Percentiles rank a stretch among this genome's conserved stretches.
These are phyloP conservation scores for Euspilapteryx auroguttella DNA, from an alignment of 2,888 invertebrate species.

Conservation along the genomic window DNA sequence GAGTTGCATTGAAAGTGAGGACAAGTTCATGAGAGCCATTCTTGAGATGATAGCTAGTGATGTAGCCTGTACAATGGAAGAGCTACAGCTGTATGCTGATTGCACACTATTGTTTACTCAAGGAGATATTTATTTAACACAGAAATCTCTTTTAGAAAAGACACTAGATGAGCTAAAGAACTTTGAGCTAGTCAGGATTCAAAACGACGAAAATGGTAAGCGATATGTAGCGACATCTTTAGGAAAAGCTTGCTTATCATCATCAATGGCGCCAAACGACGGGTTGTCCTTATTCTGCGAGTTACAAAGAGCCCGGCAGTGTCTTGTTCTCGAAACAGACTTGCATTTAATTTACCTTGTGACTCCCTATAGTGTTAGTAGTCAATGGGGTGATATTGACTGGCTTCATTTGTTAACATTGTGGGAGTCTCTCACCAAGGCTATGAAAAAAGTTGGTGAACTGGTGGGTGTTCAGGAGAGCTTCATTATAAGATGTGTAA, in stretches of 20 bases:
- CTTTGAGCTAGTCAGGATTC: conserved; percentile 80
- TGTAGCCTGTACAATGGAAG: conserved; percentile 70
- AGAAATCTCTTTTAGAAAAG: conserved; percentile 32
- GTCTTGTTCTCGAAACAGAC: conserved; percentile 92
- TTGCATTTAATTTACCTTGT: conserved; percentile 94
- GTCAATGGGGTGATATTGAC: conserved; percentile 78
- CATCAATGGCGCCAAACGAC: conserved; percentile 94
- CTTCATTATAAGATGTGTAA: conserved; percentile 77
- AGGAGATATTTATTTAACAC: conserved; percentile 17
- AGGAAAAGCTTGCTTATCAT: conserved; percentile 89
- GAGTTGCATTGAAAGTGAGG: conserved; percentile 78
- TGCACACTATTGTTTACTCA: conserved; percentile 71
- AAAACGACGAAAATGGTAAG: conserved; percentile 43
- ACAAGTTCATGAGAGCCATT: conserved; percentile 73
- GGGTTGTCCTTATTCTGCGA: conserved; percentile 88
- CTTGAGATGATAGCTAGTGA: conserved; percentile 87
- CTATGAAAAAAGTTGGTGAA: conserved; percentile 85
- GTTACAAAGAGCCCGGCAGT: conserved; percentile 84
- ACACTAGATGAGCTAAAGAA: conserved; percentile 72
- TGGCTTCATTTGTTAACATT: conserved; percentile 79
- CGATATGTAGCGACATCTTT: conserved; percentile 79
- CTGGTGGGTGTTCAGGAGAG: conserved; percentile 87
- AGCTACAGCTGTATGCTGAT: conserved; percentile 75
- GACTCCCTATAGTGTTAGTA: conserved; percentile 88
- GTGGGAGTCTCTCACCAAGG: conserved; percentile 79